Conservation (phyloP, 2,797 vertebrate genomes). For the Tamandua tetradactyla region DNA sequence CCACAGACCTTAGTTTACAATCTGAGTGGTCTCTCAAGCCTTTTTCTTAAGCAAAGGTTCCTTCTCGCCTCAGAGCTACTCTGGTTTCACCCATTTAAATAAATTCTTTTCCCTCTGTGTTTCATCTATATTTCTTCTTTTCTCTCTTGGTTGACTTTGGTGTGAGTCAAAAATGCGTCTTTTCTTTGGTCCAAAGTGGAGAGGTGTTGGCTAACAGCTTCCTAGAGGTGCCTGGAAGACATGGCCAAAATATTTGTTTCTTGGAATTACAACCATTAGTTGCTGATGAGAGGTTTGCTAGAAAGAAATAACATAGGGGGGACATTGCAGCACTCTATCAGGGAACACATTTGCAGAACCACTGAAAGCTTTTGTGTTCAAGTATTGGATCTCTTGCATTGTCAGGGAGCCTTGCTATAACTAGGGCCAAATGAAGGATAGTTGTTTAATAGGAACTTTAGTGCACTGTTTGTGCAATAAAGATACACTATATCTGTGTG, state of each 20-base stretch:
- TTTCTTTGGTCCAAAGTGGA: background rate
- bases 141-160: background rate
- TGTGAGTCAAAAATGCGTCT: background rate
- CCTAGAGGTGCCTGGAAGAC: background rate
- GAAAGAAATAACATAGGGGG: background rate
- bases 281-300: background rate
- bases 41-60: background rate
- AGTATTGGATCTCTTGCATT: accelerated
- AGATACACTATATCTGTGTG: background rate
- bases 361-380: accelerated
- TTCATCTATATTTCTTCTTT: background rate
- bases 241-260: background rate
- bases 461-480: background rate
- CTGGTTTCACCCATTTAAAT: background rate
- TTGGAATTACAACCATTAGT: background rate
- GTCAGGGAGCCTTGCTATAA: background rate
- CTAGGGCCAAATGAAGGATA: background rate
- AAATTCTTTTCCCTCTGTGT: background rate
- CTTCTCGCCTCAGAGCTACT: background rate
- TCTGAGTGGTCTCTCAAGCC: too few relatives aligned
- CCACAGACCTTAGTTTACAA: background rate
- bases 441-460: background rate
- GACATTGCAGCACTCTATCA: accelerated
- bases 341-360: background rate
- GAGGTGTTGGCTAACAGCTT: background rate